phyloP scores from a whole-genome alignment of 2,888 invertebrate genomes.

The Archaeoteleia sp. region DNA sequence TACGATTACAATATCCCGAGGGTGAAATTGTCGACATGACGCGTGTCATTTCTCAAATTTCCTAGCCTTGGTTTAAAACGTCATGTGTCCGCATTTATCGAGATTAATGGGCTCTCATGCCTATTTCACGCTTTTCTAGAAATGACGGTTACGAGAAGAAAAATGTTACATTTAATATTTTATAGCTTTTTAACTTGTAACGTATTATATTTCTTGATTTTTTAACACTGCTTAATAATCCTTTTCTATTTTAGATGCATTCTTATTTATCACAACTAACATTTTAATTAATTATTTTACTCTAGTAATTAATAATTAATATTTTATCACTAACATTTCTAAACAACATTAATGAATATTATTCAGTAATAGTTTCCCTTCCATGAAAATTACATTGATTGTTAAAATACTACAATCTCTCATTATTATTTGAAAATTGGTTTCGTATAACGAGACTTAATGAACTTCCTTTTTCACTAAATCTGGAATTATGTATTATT shows the following conservation, averaged over 20 bases:
- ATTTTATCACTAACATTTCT: too few species aligned
- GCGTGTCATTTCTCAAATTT: conserved; percentile 15
- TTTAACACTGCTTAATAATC: too few species aligned
- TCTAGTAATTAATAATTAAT: too few species aligned
- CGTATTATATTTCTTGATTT: too few species aligned
- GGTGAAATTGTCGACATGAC: conserved; percentile 6
- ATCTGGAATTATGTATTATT: not conserved
- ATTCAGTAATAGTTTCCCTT: too few species aligned
- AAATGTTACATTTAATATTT: conserved; percentile 6
- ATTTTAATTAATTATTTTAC: too few species aligned
- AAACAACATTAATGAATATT: too few species aligned
- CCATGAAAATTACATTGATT: too few species aligned
- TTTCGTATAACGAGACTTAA: conserved; percentile 4
- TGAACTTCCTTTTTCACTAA: not conserved
- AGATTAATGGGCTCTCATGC: conserved; percentile 12
- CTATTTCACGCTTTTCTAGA: conserved; percentile 20
- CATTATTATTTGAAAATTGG: not conserved
- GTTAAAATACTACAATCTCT: not conserved
- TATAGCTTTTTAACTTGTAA: too few species aligned
- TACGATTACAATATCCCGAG: not conserved
- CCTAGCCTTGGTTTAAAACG: conserved; percentile 7
- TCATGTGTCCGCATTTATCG: conserved; percentile 18
- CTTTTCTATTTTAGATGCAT: too few species aligned
- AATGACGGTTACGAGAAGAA: not conserved
- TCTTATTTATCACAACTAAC: too few species aligned